Evolutionary conservation across 2,797 vertebrate genomes (phyloP), one percentile per base, ranked within the genome.

Genomic region (Chelon auratus): DNA sequence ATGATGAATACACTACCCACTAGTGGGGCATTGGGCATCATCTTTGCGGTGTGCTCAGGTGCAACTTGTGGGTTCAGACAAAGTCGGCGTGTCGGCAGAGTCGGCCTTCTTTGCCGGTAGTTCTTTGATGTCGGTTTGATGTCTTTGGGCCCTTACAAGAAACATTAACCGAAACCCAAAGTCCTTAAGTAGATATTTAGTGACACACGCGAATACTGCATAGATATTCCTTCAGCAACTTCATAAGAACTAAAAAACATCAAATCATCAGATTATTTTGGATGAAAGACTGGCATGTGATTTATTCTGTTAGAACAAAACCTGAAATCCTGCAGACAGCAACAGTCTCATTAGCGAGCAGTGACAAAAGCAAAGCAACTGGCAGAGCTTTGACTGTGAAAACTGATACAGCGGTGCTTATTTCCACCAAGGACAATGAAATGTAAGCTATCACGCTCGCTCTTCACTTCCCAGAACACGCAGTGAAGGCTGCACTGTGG

Each of bases 381-480:
- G 91, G 89, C 88, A 66, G 81, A 85, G 89, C 89, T 90, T 89
- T 90, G 89, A 88, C 87, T 77, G 82, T 91, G 92, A 92, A 91
- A 93, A 89, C 80, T 68, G 91, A 93, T 92, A 89, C 85, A 83
- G 87, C 47, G 18, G 79, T 80, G 88, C 87, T 90, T 90, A 89
- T 87, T 92, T 91, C 89, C 89, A 90, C 86, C 91, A 90, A 92
- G 91, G 91, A 93, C 92, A 92, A 92, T 92, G 91, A 92, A 93
- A 92, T 88, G 90, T 92, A 91, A 93, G 90, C 90, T 91, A 91
- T 89, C 86, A 76, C 66, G 55, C 85, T 89, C 85, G 81, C 84
- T 89, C 82, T 69, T 87, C 84, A 75, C 89, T 90, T 92, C 91
- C 87, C 88, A 91, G 91, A 89, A 91, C 82, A 91, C 83, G 78